Percentiles rank a stretch among this genome's conserved stretches.
These are phyloP conservation scores for Pollimyrus isidori DNA, from an alignment of 2,113 vertebrate species.

Conservation along the genomic window DNA sequence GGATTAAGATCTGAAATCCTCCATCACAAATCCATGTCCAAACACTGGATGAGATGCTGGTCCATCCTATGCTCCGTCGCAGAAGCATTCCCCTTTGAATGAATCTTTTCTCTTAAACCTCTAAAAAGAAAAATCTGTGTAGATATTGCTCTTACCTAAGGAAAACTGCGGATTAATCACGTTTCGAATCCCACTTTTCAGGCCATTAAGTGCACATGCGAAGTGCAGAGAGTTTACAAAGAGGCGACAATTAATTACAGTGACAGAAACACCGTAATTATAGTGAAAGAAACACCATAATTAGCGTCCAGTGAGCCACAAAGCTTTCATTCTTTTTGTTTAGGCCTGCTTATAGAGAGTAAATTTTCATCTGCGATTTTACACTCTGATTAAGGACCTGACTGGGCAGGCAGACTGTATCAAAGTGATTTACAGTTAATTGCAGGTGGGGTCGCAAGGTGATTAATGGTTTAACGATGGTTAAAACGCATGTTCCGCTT, in stretches of 20 bases:
- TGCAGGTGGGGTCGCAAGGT: neutral
- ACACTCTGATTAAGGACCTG: constrained; percentile 3
- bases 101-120: neutral
- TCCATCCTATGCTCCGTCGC: neutral
- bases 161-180: neutral
- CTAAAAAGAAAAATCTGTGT: neutral
- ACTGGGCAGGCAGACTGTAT: constrained; percentile 5
- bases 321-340: neutral
- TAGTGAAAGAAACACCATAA: neutral
- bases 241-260: constrained; percentile 4
- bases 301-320: neutral
- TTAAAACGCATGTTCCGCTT: neutral
- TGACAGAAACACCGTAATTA: neutral
- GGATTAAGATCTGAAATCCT: neutral
- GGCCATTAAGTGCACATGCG: neutral
- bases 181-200: neutral
- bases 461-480: constrained; percentile 9
- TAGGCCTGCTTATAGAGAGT: neutral
- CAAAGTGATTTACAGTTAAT: constrained; percentile 1
- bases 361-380: constrained; percentile 1
- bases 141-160: neutral
- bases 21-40: neutral
- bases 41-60: neutral
- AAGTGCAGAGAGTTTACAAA: neutral
- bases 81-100: neutral